Evolutionary conservation across 2,888 invertebrate genomes (phyloP).

Genomic region (Euphydryas editha): DNA sequence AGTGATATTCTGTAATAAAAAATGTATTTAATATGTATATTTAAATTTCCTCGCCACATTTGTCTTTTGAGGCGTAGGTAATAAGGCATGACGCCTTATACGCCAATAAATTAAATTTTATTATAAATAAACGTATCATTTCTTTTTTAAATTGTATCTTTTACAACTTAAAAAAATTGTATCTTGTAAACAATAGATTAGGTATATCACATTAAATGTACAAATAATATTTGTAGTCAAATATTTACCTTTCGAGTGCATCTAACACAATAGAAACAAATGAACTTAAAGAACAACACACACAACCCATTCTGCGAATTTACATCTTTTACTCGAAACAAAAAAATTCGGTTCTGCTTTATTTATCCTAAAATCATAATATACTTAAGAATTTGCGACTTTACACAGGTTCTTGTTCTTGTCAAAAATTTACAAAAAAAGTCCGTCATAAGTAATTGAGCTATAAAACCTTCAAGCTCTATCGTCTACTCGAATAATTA

Average conservation of each 20-base stretch:
- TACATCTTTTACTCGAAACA: conserved; percentile 34
- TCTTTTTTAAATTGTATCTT: too few species aligned
- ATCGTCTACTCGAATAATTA: too few species aligned
- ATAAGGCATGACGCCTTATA: too few species aligned
- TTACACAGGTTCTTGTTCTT: conserved; percentile 12
- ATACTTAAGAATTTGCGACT: conserved; percentile 32
- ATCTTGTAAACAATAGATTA: too few species aligned
- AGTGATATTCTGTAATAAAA: conserved; percentile 63
- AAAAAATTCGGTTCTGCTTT: background rate
- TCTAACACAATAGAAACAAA: conserved; percentile 68
- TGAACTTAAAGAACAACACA: conserved; percentile 69
- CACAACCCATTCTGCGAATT: conserved; percentile 67
- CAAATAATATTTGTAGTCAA: background rate
- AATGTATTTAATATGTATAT: background rate
- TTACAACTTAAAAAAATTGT: too few species aligned
- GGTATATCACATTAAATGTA: too few species aligned
- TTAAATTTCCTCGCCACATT: too few species aligned
- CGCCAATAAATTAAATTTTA: too few species aligned
- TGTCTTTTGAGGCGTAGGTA: too few species aligned
- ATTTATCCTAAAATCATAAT: background rate
- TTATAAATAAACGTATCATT: too few species aligned
- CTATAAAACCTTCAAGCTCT: background rate
- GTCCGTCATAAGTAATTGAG: background rate
- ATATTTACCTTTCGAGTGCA: conserved; percentile 67
- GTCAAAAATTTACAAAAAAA: conserved; percentile 1